Evolutionary conservation across 1,140 invertebrate genomes (phyloP), one percentile per base, ranked within the genome.

Genomic region (Aphis gossypii): DNA sequence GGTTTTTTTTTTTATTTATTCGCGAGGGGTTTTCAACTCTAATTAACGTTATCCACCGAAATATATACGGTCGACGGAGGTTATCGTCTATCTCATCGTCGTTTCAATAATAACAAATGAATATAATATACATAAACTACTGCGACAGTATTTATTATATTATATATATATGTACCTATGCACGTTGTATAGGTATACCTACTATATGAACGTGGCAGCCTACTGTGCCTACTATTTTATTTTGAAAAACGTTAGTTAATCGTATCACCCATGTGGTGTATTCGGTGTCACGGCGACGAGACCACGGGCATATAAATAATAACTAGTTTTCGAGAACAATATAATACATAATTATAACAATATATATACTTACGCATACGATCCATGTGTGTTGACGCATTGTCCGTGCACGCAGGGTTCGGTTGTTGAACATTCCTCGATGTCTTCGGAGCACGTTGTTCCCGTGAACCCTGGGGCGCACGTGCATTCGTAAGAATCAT

Each of bases 381-480:
- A 98, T 94, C 98, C 98, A 95, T 98, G 97, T 92, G 97, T 98
- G 95, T 99, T 98, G 95, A 97, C 96, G 95, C 98, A 98, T 93
- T 96, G 96, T 83, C 98, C 98, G 94, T 98, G 97, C 94, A 96
- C 96, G 95, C 98, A 98, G 9, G 97, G 97, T 92, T 95, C 95
- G 46, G 94, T 94, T 46, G 92, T 94, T 20, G 83, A 86, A 95
- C 98, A 99, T 95, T 99, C 98, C 95, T 98, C 96, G 83, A 99
- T 97, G 95, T 99, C 98, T 93, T 98, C 97, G 89, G 97, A 97
- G 95, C 99, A 99, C 90, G 97, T 97, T 51, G 96, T 95, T 94
- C 98, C 98, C 82, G 97, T 97, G 95, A 99, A 99, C 90, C 98
- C 98, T 23, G 97, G 96, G n/a, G 97, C 97, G 94, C 98, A 98